phyloP scores from a whole-genome alignment of 2,888 invertebrate species.

The Seira ritae region DNA sequence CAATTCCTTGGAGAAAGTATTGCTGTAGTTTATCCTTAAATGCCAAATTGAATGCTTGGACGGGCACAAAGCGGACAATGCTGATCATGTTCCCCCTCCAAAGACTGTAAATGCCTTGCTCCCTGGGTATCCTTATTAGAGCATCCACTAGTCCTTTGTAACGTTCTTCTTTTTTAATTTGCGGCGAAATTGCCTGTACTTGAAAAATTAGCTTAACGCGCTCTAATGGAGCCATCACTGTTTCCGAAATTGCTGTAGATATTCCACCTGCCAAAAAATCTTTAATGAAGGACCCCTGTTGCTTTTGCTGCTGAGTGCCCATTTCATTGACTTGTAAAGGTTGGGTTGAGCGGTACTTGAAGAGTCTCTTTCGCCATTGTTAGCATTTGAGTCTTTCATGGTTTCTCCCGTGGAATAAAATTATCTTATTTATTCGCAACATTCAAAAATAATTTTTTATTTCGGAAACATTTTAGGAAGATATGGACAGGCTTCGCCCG shows the following conservation, averaged over 20 bases:
- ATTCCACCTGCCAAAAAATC: slow-evolving; percentile 76
- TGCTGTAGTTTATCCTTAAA: slow-evolving; percentile 80
- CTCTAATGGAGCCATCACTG: slow-evolving; percentile 77
- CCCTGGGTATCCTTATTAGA: slow-evolving; percentile 88
- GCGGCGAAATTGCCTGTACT: slow-evolving; percentile 76
- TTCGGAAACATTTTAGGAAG: slow-evolving; percentile 59
- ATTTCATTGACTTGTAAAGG: too few relatives aligned
- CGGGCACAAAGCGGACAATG: slow-evolving; percentile 95
- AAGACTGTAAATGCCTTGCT: slow-evolving; percentile 88
- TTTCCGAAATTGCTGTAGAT: slow-evolving; percentile 75
- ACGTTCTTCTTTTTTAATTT: slow-evolving; percentile 76
- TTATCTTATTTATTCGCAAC: too few relatives aligned
- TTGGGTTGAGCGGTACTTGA: too few relatives aligned
- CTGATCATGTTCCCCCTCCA: slow-evolving; percentile 97
- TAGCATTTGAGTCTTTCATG: too few relatives aligned
- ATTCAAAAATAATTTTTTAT: too few relatives aligned
- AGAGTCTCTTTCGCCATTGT: too few relatives aligned
- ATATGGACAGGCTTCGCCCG: slow-evolving; percentile 70
- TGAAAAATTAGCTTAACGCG: slow-evolving; percentile 77
- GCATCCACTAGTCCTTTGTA: slow-evolving; percentile 86
- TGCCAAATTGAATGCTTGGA: slow-evolving; percentile 95
- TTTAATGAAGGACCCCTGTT: slow-evolving; percentile 75
- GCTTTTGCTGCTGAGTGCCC: too few relatives aligned
- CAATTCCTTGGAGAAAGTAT: slow-evolving; percentile 88
- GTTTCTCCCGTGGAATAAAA: too few relatives aligned